Conservation (phyloP, 1,140 invertebrate genomes). For the Penaeus chinensis region DNA sequence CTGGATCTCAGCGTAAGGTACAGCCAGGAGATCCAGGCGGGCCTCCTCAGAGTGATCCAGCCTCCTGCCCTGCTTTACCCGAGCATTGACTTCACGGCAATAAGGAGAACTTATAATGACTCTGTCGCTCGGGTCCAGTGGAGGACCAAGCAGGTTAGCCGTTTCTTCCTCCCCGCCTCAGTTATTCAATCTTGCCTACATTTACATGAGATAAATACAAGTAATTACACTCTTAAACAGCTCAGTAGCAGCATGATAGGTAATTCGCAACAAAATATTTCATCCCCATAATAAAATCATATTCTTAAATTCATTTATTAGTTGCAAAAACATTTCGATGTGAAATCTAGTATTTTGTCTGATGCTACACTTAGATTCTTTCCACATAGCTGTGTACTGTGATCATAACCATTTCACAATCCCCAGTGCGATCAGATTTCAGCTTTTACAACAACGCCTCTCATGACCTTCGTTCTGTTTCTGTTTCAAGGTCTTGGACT, state of each 20-base stretch:
- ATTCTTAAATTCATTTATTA: no score
- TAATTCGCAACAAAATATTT: no score
- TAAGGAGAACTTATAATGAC: constrained; percentile 67
- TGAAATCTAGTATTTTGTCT: no score
- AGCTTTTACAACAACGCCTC: background rate
- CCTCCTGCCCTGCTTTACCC: constrained; percentile 66
- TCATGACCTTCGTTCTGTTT: background rate
- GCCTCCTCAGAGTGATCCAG: constrained; percentile 67
- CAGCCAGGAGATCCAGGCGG: constrained; percentile 55
- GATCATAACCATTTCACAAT: no score
- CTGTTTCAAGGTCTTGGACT: constrained; percentile 65
- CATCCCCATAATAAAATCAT: no score
- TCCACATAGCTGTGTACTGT: no score
- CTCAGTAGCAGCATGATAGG: no score
- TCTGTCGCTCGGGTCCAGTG: constrained; percentile 66
- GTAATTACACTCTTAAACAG: no score
- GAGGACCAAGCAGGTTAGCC: constrained; percentile 68
- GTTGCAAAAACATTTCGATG: no score
- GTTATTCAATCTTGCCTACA: background rate
- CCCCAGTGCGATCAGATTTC: no score
- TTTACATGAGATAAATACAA: background rate
- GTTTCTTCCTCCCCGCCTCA: background rate
- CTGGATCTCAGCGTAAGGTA: constrained; percentile 42
- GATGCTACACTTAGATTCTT: no score
- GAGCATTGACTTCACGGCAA: constrained; percentile 63